These are phyloP conservation scores for Acinonyx jubatus DNA, from an alignment of 2,113 vertebrate species.

Conservation along the genomic window DNA sequence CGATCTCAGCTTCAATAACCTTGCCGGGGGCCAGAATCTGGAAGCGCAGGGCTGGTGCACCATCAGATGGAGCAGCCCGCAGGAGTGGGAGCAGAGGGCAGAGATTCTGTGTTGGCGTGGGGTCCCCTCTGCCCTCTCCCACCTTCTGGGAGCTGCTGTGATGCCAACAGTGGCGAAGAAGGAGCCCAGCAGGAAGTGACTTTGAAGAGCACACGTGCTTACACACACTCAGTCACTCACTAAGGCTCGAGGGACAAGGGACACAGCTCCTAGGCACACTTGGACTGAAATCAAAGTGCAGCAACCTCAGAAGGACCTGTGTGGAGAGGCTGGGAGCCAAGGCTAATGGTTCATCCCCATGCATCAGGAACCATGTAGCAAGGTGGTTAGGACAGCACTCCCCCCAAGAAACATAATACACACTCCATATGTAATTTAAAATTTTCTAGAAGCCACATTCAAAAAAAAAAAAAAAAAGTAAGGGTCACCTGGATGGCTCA, in stretches of 20 bases:
- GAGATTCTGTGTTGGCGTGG: rapidly evolving
- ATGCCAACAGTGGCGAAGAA: neutral
- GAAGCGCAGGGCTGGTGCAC: neutral
- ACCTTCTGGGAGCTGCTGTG: neutral
- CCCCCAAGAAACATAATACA: neutral
- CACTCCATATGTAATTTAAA: neutral
- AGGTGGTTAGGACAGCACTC: rapidly evolving
- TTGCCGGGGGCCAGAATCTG: conserved; percentile 70
- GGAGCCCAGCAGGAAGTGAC: neutral
- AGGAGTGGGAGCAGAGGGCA: neutral
- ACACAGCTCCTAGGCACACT: neutral
- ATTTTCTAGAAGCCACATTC: neutral
- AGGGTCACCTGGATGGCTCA: no score
- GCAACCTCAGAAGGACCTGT: neutral
- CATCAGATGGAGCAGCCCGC: neutral
- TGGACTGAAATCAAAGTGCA: neutral
- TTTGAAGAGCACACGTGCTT: neutral
- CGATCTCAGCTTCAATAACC: conserved; percentile 65
- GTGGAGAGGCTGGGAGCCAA: neutral
- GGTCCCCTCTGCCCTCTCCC: neutral
- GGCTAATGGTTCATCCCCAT: rapidly evolving
- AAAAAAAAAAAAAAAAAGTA: neutral
- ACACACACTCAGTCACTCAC: neutral
- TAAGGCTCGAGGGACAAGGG: neutral
- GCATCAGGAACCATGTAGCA: rapidly evolving